Conservation (phyloP, 2,113 vertebrate genomes). For the Ovis canadensis region DNA sequence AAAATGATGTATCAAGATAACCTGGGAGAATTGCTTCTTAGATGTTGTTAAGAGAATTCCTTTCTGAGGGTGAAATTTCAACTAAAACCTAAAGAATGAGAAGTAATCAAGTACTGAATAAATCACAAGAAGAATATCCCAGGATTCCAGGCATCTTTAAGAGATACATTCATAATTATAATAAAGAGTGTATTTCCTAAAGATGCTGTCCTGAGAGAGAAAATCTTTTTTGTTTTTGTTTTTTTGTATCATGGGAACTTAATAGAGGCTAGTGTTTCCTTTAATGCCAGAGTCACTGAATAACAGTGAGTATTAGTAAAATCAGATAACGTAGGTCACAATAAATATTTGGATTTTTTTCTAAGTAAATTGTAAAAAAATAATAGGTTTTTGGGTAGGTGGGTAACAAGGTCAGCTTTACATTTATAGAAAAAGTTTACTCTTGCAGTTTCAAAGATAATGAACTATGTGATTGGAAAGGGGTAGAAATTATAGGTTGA, state of each 20-base stretch:
- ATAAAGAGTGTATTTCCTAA: neutral
- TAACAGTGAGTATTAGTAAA: neutral
- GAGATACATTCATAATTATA: neutral
- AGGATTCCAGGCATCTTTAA: neutral
- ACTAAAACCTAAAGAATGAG: neutral
- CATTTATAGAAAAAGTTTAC: neutral
- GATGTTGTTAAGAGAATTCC: neutral
- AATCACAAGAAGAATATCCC: neutral
- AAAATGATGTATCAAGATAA: fast-evolving
- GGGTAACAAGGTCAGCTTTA: neutral
- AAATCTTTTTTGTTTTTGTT: neutral
- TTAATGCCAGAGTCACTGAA: neutral
- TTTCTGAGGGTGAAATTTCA: neutral
- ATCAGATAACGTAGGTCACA: neutral
- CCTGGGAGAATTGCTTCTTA: neutral
- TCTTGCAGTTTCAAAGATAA: neutral
- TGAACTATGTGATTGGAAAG: no score
- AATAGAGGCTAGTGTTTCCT: neutral
- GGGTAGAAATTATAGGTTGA: no score
- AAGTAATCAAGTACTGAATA: neutral
- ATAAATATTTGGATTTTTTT: neutral
- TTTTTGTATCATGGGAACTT: neutral
- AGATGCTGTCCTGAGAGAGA: neutral
- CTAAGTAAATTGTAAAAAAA: neutral
- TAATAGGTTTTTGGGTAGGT: neutral